These are phyloP conservation scores for Mizuhopecten yessoensis DNA, from an alignment of 1,140 invertebrate species.

Conservation along the genomic window DNA sequence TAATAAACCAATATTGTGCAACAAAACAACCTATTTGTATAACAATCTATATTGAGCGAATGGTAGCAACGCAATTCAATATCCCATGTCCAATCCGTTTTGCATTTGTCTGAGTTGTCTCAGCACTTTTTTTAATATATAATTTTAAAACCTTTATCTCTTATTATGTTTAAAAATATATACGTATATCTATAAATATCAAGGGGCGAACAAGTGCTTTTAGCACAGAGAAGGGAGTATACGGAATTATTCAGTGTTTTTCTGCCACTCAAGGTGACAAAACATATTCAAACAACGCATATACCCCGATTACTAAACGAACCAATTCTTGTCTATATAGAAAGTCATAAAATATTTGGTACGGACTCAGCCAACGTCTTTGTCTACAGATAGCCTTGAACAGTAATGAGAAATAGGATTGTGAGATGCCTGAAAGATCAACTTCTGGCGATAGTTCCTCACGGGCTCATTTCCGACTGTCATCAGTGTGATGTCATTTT, in stretches of 20 bases:
- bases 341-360: constrained; percentile 4
- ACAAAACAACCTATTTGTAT: too few species aligned
- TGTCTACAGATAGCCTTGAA: neutral
- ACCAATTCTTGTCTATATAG: neutral
- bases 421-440: neutral
- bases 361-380: neutral
- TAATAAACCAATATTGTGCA: too few species aligned
- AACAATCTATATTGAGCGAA: too few species aligned
- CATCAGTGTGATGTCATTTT: neutral
- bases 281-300: neutral
- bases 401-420: neutral
- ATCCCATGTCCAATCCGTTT: too few species aligned
- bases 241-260: neutral
- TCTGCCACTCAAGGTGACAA: neutral
- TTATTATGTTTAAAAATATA: too few species aligned
- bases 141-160: too few species aligned
- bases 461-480: neutral
- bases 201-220: neutral
- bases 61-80: too few species aligned
- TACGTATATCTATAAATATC: too few species aligned
- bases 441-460: neutral
- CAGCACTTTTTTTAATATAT: too few species aligned
- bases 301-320: neutral
- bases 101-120: too few species aligned
- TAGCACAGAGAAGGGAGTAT: neutral